Percentiles rank a stretch among this genome's conserved stretches.
phyloP scores from a whole-genome alignment of 2,888 invertebrate species.

The Dioctria linearis region DNA sequence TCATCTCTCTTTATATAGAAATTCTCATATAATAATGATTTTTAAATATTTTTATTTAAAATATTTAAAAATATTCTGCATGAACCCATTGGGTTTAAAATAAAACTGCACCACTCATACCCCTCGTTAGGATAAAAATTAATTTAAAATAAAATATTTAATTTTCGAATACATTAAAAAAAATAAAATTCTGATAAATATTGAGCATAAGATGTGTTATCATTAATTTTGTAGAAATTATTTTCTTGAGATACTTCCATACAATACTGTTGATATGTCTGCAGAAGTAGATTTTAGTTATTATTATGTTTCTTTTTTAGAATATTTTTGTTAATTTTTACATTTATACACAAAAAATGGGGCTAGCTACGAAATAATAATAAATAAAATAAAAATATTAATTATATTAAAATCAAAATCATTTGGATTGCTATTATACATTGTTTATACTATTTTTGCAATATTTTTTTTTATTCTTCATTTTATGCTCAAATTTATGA shows the following conservation, averaged over 20 bases:
- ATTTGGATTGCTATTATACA: neutral
- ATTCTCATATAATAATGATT: constrained; percentile 61
- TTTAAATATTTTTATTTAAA: constrained; percentile 62
- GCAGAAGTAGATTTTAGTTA: constrained; percentile 5
- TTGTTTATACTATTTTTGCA: too few relatives aligned
- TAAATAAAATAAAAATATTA: neutral
- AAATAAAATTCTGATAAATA: constrained; percentile 15
- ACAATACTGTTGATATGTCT: constrained; percentile 46
- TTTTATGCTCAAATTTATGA: constrained; percentile 10
- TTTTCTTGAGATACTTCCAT: neutral
- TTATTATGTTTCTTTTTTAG: too few relatives aligned
- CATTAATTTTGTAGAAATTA: neutral
- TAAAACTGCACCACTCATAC: constrained; percentile 66
- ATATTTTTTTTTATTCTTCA: neutral
- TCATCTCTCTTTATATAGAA: constrained; percentile 61
- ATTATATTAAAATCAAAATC: neutral
- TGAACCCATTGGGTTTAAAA: constrained; percentile 72
- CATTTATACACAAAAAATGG: too few relatives aligned
- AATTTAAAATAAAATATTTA: constrained; percentile 39
- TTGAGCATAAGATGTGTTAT: constrained; percentile 18
- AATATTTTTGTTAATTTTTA: too few relatives aligned
- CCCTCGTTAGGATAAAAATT: constrained; percentile 58
- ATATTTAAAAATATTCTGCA: constrained; percentile 64
- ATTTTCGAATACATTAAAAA: constrained; percentile 30
- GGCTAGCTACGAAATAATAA: too few relatives aligned